phyloP scores from a whole-genome alignment of 2,113 vertebrate genomes.

The Heliornis fulica region DNA sequence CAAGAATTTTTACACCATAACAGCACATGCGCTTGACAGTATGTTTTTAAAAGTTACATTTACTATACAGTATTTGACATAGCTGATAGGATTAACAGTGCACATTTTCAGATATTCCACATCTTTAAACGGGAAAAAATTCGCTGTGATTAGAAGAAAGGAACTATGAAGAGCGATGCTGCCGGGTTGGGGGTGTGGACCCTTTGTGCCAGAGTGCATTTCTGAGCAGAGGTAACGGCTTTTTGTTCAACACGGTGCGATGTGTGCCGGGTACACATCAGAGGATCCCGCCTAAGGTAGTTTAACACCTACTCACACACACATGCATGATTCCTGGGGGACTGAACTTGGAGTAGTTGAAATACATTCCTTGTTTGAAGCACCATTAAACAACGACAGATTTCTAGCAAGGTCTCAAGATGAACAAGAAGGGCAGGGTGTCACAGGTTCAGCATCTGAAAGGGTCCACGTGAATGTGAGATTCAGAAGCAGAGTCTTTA shows the following conservation, averaged over 20 bases:
- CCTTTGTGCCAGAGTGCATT: slow-evolving; percentile 52
- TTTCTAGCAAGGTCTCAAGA: slow-evolving; percentile 46
- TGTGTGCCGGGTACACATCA: not conserved
- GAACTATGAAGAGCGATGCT: slow-evolving; percentile 2
- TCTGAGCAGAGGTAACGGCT: slow-evolving; percentile 60
- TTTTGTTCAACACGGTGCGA: slow-evolving; percentile 28
- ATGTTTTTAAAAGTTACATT: slow-evolving; percentile 51
- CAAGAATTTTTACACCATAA: slow-evolving; percentile 39
- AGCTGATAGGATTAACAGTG: slow-evolving; percentile 58
- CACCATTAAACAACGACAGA: slow-evolving; percentile 67
- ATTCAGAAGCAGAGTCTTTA: slow-evolving; percentile 60
- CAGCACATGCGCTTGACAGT: slow-evolving; percentile 57
- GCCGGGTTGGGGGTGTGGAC: not conserved
- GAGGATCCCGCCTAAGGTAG: slow-evolving; percentile 16
- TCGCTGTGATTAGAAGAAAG: not conserved
- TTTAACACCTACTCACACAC: slow-evolving; percentile 51
- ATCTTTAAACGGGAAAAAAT: not conserved
- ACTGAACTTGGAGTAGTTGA: slow-evolving; percentile 38
- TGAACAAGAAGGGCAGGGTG: slow-evolving; percentile 7
- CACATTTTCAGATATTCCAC: slow-evolving; percentile 52
- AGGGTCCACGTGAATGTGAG: slow-evolving; percentile 49
- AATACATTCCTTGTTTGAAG: slow-evolving; percentile 73
- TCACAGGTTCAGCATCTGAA: not conserved
- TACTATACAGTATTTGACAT: slow-evolving; percentile 44
- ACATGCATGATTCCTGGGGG: slow-evolving; percentile 42